Conservation (phyloP, 2,797 vertebrate species). For the Eospalax fontanierii region DNA sequence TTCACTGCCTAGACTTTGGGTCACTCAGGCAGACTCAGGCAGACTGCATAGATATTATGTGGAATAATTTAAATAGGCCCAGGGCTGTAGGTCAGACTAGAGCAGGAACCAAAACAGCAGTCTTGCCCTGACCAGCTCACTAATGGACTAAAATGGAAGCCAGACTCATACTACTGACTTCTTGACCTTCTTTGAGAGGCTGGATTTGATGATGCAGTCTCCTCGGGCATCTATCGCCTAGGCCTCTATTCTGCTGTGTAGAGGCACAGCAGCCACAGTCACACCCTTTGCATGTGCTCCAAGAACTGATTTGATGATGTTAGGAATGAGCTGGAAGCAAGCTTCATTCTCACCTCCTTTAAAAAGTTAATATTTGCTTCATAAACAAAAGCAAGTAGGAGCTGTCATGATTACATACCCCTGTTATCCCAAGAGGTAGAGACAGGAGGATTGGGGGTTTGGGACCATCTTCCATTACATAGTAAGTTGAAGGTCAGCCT, state of each 20-base stretch:
- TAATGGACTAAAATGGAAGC: not conserved
- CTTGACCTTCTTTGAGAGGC: not conserved
- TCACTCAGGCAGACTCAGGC: not conserved
- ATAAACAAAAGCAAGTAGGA: not conserved
- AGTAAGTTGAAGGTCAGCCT: not conserved
- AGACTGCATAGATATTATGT: not conserved
- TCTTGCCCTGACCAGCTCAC: not conserved
- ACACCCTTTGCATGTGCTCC: not conserved
- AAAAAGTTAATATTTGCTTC: constrained; percentile 16
- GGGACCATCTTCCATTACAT: not conserved
- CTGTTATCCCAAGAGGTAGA: not conserved
- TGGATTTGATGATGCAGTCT: not conserved
- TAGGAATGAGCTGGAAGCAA: not conserved
- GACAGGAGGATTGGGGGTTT: not conserved
- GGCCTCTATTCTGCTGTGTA: too few relatives aligned
- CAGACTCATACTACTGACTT: too few relatives aligned
- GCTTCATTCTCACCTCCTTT: not conserved
- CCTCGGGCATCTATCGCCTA: too few relatives aligned
- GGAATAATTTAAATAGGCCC: not conserved
- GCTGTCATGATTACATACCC: not conserved
- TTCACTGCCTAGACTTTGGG: not conserved
- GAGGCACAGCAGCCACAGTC: not conserved
- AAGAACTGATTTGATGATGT: not conserved
- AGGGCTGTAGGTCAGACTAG: not conserved
- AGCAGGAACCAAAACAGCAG: not conserved